A percentile compares a stretch with the other conserved stretches of the same genome.
phyloP scores from a whole-genome alignment of 2,113 vertebrate genomes.

The Passerina amoena region DNA sequence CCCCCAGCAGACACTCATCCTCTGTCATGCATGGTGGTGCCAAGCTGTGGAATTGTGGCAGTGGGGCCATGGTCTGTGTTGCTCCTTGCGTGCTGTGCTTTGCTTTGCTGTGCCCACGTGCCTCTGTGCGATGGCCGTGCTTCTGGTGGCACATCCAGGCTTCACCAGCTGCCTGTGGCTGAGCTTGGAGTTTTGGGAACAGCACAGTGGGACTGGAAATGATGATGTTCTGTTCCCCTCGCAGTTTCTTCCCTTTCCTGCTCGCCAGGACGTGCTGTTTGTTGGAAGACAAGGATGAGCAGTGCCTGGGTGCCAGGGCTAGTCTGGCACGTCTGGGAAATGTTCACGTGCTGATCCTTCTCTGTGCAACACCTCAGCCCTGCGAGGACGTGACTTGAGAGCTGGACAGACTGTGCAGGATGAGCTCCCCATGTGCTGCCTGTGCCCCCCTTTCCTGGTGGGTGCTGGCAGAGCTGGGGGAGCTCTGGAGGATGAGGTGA shows the following conservation, averaged over 20 bases:
- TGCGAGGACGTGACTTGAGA: background rate
- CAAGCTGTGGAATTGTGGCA: background rate
- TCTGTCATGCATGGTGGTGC: background rate
- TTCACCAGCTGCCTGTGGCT: background rate
- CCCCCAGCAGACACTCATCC: background rate
- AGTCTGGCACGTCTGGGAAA: background rate
- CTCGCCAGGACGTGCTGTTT: background rate
- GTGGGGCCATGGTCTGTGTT: background rate
- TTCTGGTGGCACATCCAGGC: background rate
- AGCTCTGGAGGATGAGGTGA: background rate
- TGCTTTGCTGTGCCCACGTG: fast-evolving
- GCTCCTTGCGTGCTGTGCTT: background rate
- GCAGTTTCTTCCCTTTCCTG: background rate
- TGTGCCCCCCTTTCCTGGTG: background rate
- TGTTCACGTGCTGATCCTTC: background rate
- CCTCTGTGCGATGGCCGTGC: background rate
- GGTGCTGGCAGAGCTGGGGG: background rate
- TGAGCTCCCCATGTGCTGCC: background rate
- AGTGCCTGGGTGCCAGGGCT: background rate
- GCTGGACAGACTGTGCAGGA: background rate
- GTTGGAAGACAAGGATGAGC: background rate
- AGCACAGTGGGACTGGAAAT: background rate
- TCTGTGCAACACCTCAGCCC: background rate
- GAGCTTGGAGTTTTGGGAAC: background rate
- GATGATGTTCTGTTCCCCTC: constrained; percentile 21